Conservation (phyloP, 2,797 vertebrate species). For the Sebastes melanostomus region DNA sequence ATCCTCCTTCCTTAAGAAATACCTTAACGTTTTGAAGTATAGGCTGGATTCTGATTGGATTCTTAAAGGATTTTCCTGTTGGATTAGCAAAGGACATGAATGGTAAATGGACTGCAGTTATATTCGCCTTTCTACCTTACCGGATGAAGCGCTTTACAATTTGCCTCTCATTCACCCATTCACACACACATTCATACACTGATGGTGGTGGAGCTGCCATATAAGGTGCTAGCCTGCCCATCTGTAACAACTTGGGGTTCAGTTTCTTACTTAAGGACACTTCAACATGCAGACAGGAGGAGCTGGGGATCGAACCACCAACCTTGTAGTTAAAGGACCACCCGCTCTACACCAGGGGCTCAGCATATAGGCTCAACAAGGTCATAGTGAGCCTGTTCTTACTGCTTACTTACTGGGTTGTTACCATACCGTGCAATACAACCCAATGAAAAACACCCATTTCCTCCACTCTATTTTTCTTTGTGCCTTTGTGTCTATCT, state of each 20-base stretch:
- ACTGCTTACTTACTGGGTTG: neutral
- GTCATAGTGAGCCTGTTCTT: neutral
- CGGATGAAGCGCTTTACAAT: neutral
- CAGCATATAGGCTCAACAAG: neutral
- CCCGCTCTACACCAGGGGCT: neutral
- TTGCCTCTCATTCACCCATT: neutral
- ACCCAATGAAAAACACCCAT: neutral
- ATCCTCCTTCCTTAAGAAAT: conserved; percentile 5
- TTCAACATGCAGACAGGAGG: neutral
- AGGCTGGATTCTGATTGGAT: neutral
- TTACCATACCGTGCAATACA: neutral
- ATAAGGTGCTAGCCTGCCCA: no score
- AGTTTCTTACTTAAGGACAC: neutral
- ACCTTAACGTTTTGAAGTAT: neutral
- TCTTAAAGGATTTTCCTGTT: neutral
- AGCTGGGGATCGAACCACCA: neutral
- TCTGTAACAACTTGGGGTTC: neutral
- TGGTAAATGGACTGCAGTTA: neutral
- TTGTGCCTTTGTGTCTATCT: neutral
- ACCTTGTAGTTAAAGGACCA: neutral
- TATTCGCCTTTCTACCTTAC: neutral
- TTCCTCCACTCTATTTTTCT: neutral
- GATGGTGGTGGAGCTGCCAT: neutral
- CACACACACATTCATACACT: neutral
- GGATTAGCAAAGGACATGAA: neutral